A percentile compares a stretch with the other conserved stretches of the same genome.
Conservation (phyloP, 2,888 invertebrate species). For the Neoascia interrupta region DNA sequence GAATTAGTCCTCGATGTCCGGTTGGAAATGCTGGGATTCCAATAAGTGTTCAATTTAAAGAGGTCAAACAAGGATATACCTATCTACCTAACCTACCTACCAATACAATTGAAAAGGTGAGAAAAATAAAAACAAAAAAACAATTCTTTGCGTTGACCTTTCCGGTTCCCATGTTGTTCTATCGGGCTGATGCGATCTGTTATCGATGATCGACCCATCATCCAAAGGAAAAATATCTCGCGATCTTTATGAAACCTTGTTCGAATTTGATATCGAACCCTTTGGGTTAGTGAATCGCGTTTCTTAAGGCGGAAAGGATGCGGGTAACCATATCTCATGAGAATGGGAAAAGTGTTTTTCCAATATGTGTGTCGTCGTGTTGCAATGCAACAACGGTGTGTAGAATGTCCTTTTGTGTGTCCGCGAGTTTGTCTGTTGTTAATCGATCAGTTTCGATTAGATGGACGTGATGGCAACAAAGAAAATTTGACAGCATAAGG, state of each 20-base stretch:
- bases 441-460: conserved; percentile 68
- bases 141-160: conserved; percentile 25
- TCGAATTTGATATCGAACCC: conserved; percentile 46
- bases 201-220: background rate
- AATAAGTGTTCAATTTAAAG: conserved; percentile 8
- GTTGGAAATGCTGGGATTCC: conserved; percentile 18
- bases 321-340: conserved; percentile 34
- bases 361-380: conserved; percentile 2
- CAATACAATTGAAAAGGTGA: conserved; percentile 55
- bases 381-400: background rate
- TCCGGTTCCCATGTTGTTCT: conserved; percentile 35
- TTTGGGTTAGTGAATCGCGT: conserved; percentile 34
- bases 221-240: conserved; percentile 12
- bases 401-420: conserved; percentile 51
- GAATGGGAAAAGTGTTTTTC: conserved; percentile 42
- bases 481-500: conserved; percentile 46
- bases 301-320: conserved; percentile 31
- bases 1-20: background rate
- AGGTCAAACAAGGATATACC: conserved; percentile 51
- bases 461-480: conserved; percentile 68
- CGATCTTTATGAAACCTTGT: conserved; percentile 26
- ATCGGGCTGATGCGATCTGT: conserved; percentile 19
- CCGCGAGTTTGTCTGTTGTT: conserved; percentile 49
- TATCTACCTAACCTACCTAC: no score
- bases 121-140: conserved; percentile 10